phyloP scores from a whole-genome alignment of 2,797 vertebrate species.

The Diceros bicornis region DNA sequence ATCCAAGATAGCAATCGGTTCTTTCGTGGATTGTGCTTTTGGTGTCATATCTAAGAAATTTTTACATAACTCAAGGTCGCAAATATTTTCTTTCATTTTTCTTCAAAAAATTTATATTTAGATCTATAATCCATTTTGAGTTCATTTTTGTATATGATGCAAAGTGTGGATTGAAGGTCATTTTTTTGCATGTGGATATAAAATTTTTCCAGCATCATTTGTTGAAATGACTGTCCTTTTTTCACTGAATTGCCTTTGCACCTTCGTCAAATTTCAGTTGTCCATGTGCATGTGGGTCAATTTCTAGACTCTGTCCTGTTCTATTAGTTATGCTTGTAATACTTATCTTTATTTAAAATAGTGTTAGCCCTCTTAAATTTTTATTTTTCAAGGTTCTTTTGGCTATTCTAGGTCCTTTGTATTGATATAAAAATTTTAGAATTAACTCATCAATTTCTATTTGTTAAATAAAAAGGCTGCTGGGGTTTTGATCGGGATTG shows the following conservation, averaged over 20 bases:
- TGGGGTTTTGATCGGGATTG: not conserved
- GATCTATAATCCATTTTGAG: not conserved
- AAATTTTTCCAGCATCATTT: not conserved
- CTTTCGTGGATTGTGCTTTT: not conserved
- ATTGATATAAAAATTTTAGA: not conserved
- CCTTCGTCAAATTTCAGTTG: not conserved
- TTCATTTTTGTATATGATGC: not conserved
- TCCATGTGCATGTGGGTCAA: not conserved
- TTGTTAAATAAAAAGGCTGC: not conserved
- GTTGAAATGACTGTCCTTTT: not conserved
- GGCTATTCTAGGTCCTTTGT: not conserved
- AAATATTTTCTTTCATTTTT: not conserved
- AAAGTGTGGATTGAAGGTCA: not conserved
- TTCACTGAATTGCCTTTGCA: not conserved
- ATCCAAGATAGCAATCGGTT: not conserved
- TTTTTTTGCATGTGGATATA: not conserved
- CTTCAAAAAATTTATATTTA: not conserved
- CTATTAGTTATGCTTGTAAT: not conserved
- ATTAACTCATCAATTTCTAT: not conserved
- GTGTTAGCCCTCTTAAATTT: not conserved
- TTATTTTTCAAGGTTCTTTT: not conserved
- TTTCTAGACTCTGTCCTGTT: not conserved
- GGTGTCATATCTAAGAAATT: not conserved
- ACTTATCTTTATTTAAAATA: not conserved
- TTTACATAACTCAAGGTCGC: not conserved